Conservation (phyloP, 2,888 invertebrate species). For the Heliconius ismenius region DNA sequence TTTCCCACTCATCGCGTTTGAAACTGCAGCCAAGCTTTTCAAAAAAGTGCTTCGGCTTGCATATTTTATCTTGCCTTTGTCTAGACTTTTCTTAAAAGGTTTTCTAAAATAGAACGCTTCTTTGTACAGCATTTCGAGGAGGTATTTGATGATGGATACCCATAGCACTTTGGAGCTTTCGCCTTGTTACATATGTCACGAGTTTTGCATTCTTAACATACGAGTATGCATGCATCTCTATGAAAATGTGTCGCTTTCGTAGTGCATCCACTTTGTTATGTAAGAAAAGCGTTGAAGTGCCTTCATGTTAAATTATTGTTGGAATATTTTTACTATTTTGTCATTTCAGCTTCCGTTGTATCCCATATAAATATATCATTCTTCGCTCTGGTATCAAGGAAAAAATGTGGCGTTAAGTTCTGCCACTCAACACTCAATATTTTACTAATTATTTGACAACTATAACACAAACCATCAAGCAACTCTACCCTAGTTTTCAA, state of each 20-base stretch:
- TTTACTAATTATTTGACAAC: neutral
- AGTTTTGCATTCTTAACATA: slow-evolving; percentile 13
- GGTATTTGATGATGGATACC: slow-evolving; percentile 38
- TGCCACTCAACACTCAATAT: too few relatives aligned
- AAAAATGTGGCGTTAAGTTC: too few relatives aligned
- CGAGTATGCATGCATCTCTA: slow-evolving; percentile 12
- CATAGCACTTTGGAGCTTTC: slow-evolving; percentile 29
- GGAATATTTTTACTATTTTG: neutral
- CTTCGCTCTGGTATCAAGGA: too few relatives aligned
- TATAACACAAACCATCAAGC: neutral
- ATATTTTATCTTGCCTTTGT: slow-evolving; percentile 43
- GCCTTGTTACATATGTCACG: slow-evolving; percentile 29
- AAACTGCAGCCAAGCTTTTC: slow-evolving; percentile 39
- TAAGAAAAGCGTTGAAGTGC: neutral
- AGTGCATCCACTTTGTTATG: neutral
- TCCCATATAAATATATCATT: too few relatives aligned
- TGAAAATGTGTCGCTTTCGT: slow-evolving; percentile 2
- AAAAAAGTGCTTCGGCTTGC: slow-evolving; percentile 38
- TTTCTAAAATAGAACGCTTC: slow-evolving; percentile 39
- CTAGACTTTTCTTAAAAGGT: slow-evolving; percentile 44
- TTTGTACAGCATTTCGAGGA: slow-evolving; percentile 38
- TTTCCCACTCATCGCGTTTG: slow-evolving; percentile 34
- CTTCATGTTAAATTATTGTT: neutral
- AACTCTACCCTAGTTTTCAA: neutral
- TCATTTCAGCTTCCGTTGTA: too few relatives aligned